Evolutionary conservation across 2,888 invertebrate species (phyloP).

Genomic region (Dicranocentrus wangi): DNA sequence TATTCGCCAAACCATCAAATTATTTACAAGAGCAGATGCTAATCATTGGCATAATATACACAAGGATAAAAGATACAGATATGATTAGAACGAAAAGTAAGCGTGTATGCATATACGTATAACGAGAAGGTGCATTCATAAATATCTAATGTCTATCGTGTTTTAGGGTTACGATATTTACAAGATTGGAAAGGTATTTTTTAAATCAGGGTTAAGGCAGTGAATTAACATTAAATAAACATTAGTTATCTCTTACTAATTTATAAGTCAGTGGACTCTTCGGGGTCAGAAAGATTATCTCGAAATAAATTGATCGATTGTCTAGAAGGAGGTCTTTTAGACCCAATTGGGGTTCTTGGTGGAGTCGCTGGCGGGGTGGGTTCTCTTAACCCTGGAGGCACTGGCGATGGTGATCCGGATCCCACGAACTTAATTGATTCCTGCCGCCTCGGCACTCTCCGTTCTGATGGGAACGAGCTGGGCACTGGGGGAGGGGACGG

Average conservation of each 20-base stretch:
- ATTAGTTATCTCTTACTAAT: conserved; percentile 8
- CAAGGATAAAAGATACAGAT: no score
- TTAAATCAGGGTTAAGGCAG: conserved; percentile 2
- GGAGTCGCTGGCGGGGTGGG: conserved; percentile 14
- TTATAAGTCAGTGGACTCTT: conserved; percentile 68
- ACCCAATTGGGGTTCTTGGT: not conserved
- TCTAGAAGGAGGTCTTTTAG: not conserved
- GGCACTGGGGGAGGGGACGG: not conserved
- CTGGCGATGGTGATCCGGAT: not conserved
- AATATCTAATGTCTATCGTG: no score
- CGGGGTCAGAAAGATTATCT: conserved; percentile 7
- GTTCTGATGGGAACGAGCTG: not conserved
- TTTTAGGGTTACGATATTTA: no score
- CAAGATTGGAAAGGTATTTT: no score
- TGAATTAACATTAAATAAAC: no score
- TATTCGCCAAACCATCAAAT: no score
- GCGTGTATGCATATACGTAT: no score
- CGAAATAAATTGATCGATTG: conserved; percentile 13
- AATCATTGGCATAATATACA: no score
- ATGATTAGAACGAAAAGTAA: no score
- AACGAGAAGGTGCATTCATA: no score
- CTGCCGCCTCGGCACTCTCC: conserved; percentile 25
- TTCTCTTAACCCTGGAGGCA: not conserved
- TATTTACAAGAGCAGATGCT: no score
- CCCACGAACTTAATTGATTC: conserved; percentile 55